These are phyloP conservation scores for Azorinus chamasolen DNA, from an alignment of 2,888 invertebrate species.

Conservation along the genomic window DNA sequence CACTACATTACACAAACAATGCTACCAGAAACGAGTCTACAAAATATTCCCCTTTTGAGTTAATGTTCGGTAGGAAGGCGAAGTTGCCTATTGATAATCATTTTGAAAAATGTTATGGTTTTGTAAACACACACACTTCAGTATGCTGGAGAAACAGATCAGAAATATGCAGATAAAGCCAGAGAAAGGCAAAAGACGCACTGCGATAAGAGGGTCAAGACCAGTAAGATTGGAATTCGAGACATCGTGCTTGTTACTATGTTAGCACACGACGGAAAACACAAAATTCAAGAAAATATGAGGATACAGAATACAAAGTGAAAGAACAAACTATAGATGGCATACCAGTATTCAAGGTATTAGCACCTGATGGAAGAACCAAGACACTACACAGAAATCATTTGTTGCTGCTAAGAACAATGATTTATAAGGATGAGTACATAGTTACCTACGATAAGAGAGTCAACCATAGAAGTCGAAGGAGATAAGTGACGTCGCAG, in stretches of 20 bases:
- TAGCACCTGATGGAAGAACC: background rate
- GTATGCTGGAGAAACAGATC: too few relatives aligned
- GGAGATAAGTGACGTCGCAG: background rate
- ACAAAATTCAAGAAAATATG: slow-evolving; percentile 26
- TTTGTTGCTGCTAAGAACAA: too few relatives aligned
- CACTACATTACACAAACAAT: slow-evolving; percentile 38
- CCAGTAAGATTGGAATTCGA: background rate
- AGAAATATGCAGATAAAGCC: too few relatives aligned
- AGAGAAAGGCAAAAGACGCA: too few relatives aligned
- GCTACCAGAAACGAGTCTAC: too few relatives aligned
- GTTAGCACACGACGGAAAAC: slow-evolving; percentile 16
- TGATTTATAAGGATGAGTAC: too few relatives aligned
- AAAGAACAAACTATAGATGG: too few relatives aligned
- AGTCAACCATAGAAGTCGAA: background rate
- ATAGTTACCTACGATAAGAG: background rate
- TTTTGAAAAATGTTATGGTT: slow-evolving; percentile 21
- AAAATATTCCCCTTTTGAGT: slow-evolving; percentile 45
- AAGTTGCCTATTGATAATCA: slow-evolving; percentile 47
- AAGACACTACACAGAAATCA: slow-evolving; percentile 10
- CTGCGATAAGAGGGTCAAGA: slow-evolving; percentile 8
- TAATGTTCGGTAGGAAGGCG: too few relatives aligned
- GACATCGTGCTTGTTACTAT: slow-evolving; percentile 18
- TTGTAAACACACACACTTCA: background rate
- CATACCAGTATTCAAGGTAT: too few relatives aligned
- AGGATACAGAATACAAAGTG: slow-evolving; percentile 18